Conservation (phyloP, 1,140 invertebrate species). For the Sipha flava region DNA sequence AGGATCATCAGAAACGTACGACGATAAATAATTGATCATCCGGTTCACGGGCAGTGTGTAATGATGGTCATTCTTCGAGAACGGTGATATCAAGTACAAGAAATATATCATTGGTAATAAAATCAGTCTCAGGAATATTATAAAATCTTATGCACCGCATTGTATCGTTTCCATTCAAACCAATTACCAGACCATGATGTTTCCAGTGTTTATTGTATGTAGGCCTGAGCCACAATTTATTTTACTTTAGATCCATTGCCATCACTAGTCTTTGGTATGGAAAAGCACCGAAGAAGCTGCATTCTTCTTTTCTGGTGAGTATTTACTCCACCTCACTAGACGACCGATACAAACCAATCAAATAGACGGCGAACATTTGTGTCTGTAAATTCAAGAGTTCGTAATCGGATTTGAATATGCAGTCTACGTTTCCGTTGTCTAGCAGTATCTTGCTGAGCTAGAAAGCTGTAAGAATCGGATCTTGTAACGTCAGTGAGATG, state of each 20-base stretch:
- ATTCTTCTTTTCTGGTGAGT: too few species aligned
- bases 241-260: too few species aligned
- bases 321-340: too few species aligned
- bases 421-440: background rate
- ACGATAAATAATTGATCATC: conserved; percentile 52
- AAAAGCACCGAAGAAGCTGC: too few species aligned
- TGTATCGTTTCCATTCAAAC: conserved; percentile 49
- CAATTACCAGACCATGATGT: conserved; percentile 50
- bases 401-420: background rate
- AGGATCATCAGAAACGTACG: conserved; percentile 55
- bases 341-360: background rate
- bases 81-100: conserved; percentile 45
- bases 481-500: conserved; percentile 55
- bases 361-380: background rate
- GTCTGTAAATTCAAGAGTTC: background rate
- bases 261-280: too few species aligned
- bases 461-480: conserved; percentile 59
- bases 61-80: conserved; percentile 43
- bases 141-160: conserved; percentile 40
- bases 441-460: background rate
- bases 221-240: conserved; percentile 66
- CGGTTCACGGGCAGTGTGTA: conserved; percentile 50
- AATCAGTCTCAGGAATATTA: conserved; percentile 43
- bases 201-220: conserved; percentile 55
- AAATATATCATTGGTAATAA: conserved; percentile 46